phyloP scores from a whole-genome alignment of 2,888 invertebrate genomes.

The Cremastobaeus sp. region DNA sequence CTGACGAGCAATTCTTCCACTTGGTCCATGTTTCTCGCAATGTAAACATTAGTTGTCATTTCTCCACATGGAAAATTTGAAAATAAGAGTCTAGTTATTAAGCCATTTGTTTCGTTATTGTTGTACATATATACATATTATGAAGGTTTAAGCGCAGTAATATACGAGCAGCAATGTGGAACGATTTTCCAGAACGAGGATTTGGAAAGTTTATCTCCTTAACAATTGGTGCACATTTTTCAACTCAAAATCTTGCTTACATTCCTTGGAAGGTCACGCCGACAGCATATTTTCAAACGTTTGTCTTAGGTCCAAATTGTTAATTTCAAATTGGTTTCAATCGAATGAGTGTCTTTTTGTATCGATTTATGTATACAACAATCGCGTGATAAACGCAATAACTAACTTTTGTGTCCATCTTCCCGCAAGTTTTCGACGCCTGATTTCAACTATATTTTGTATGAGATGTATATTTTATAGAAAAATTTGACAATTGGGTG shows the following conservation, averaged over 20 bases:
- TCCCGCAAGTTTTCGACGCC: too few species aligned
- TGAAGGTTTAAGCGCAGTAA: slow-evolving; percentile 60
- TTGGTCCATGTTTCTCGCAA: neutral
- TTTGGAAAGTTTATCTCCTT: slow-evolving; percentile 52
- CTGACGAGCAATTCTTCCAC: too few species aligned
- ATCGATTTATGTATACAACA: neutral
- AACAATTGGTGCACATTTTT: slow-evolving; percentile 65
- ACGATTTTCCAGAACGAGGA: slow-evolving; percentile 43
- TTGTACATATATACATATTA: slow-evolving; percentile 63
- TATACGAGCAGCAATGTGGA: slow-evolving; percentile 63
- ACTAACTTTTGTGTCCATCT: slow-evolving; percentile 9
- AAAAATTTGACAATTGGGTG: slow-evolving; percentile 2
- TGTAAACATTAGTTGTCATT: slow-evolving; percentile 20
- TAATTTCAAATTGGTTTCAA: slow-evolving; percentile 14
- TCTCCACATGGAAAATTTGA: slow-evolving; percentile 30
- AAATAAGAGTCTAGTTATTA: too few species aligned
- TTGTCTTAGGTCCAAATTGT: slow-evolving; percentile 22
- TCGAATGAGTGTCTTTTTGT: neutral
- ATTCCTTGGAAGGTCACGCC: slow-evolving; percentile 41
- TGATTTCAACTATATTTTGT: slow-evolving; percentile 40
- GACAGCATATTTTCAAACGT: slow-evolving; percentile 13
- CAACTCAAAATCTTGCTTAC: slow-evolving; percentile 47
- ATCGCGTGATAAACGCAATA: neutral
- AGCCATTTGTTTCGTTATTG: slow-evolving; percentile 62
- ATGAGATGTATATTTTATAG: slow-evolving; percentile 44